These are phyloP conservation scores for Synchiropus splendidus DNA, from an alignment of 2,113 vertebrate genomes.

Conservation along the genomic window DNA sequence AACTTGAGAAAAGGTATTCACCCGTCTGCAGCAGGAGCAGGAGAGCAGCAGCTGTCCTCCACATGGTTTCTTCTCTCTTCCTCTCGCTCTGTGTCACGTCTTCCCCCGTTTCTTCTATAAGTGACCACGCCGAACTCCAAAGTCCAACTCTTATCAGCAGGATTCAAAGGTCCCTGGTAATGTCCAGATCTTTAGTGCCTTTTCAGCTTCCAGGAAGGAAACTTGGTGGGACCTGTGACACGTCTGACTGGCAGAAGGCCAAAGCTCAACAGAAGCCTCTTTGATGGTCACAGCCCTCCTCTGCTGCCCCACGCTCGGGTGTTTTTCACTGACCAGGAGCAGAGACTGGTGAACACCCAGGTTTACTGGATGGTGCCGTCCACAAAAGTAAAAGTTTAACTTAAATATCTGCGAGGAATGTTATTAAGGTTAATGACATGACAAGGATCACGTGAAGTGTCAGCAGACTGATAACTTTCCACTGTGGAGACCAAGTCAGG, in stretches of 20 bases:
- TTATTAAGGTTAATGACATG: background rate
- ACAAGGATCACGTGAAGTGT: too few relatives aligned
- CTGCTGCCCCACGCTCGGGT: conserved; percentile 8
- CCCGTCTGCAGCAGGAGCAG: conserved; percentile 50
- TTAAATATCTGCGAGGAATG: background rate
- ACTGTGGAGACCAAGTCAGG: too few relatives aligned
- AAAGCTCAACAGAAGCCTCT: conserved; percentile 39
- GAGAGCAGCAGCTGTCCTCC: conserved; percentile 32
- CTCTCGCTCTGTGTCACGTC: conserved; percentile 4
- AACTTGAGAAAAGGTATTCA: conserved; percentile 25
- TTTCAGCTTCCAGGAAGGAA: too few relatives aligned
- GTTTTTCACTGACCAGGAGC: conserved; percentile 6
- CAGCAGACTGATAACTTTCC: too few relatives aligned
- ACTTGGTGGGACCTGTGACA: conserved; percentile 17
- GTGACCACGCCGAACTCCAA: conserved; percentile 25
- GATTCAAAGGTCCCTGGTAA: conserved; percentile 21
- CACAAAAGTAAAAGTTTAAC: too few relatives aligned
- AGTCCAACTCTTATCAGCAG: conserved; percentile 35
- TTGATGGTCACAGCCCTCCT: conserved; percentile 33
- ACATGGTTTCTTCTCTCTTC: conserved; percentile 21
- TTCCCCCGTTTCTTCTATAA: conserved; percentile 6
- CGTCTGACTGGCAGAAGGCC: conserved; percentile 37
- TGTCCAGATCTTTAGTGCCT: background rate
- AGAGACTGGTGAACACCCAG: conserved; percentile 34
- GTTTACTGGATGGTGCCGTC: background rate